phyloP scores from a whole-genome alignment of 2,797 vertebrate genomes.

The Eremophila alpestris region DNA sequence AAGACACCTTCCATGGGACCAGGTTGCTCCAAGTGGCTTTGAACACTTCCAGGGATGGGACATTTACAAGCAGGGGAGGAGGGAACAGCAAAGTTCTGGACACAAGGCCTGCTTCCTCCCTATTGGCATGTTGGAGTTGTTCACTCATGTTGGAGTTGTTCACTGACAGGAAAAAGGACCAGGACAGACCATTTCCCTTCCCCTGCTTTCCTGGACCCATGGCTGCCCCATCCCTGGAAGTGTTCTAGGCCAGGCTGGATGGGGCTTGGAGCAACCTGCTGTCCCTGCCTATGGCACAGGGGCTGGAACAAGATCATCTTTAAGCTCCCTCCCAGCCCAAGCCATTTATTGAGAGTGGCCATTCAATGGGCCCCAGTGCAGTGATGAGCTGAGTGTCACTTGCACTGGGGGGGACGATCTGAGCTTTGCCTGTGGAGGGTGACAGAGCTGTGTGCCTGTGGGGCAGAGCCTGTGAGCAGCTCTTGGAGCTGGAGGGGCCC shows the following conservation, averaged over 20 bases:
- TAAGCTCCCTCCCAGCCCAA: background rate
- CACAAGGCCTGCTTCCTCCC: background rate
- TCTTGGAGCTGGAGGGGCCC: background rate
- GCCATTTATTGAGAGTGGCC: background rate
- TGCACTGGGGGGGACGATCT: background rate
- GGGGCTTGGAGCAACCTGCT: background rate
- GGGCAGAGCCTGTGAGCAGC: background rate
- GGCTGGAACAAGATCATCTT: background rate
- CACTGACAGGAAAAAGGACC: background rate
- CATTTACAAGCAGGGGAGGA: background rate
- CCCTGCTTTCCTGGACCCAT: background rate
- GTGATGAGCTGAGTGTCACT: background rate
- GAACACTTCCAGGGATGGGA: background rate
- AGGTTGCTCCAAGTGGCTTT: background rate
- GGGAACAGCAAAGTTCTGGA: background rate
- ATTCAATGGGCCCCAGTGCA: background rate
- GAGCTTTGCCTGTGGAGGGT: background rate
- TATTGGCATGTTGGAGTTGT: accelerated
- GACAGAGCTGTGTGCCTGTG: background rate
- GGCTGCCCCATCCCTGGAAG: background rate
- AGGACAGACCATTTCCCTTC: background rate
- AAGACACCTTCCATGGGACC: background rate
- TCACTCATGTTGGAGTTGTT: too few relatives aligned
- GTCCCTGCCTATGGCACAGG: background rate
- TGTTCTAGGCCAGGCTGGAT: background rate